Evolutionary conservation across 2,888 invertebrate species (phyloP).

Genomic region (Melieria picta): DNA sequence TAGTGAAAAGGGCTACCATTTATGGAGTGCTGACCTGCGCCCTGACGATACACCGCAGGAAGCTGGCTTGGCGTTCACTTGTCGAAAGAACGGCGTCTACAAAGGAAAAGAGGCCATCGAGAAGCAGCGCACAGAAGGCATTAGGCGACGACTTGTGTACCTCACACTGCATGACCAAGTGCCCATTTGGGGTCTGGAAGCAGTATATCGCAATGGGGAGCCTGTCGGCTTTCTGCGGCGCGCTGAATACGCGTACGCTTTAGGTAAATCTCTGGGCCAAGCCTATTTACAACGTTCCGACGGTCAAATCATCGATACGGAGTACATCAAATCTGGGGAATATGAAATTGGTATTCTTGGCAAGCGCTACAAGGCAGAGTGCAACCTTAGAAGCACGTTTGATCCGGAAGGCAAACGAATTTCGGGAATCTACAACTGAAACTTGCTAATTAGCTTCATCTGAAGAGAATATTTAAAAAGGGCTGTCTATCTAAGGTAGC

Average conservation of each 20-base stretch:
- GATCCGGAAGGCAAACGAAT: constrained; percentile 82
- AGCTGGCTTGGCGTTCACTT: constrained; percentile 81
- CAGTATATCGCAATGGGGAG: constrained; percentile 80
- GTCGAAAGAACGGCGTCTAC: constrained; percentile 81
- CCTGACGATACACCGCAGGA: constrained; percentile 88
- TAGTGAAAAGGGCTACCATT: constrained; percentile 88
- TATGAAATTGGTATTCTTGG: constrained; percentile 88
- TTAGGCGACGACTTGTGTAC: constrained; percentile 78
- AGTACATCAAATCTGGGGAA: constrained; percentile 75
- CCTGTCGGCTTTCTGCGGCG: constrained; percentile 83
- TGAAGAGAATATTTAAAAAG: too few species aligned
- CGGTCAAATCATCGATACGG: constrained; percentile 72
- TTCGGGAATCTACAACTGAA: constrained; percentile 71
- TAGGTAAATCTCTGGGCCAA: constrained; percentile 70
- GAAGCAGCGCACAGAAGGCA: constrained; percentile 72
- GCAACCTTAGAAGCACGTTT: constrained; percentile 81
- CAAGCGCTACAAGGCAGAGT: constrained; percentile 74
- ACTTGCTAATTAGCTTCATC: too few species aligned
- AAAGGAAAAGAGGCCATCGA: constrained; percentile 80
- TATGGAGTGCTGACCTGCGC: constrained; percentile 87
- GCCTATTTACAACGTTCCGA: constrained; percentile 71
- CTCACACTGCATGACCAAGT: constrained; percentile 76
- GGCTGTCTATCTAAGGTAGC: too few species aligned
- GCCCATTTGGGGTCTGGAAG: constrained; percentile 87
- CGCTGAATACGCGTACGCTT: constrained; percentile 78